These are phyloP conservation scores for Dendrolimus pini DNA, from an alignment of 2,888 invertebrate genomes.

Conservation along the genomic window DNA sequence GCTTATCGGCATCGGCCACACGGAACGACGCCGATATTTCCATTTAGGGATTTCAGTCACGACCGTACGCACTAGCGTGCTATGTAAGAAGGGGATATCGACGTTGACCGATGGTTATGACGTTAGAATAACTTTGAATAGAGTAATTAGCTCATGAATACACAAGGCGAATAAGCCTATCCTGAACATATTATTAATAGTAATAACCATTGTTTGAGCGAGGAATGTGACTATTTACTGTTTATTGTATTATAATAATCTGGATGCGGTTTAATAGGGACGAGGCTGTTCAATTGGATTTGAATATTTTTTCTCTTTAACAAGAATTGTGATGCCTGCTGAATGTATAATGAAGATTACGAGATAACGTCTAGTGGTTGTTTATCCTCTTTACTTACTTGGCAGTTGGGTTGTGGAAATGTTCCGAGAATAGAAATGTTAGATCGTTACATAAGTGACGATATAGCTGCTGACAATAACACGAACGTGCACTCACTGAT, in stretches of 20 bases:
- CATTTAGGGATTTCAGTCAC: conserved; percentile 70
- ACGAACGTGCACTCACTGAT: conserved; percentile 17
- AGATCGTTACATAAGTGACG: conserved; percentile 20
- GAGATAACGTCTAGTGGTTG: conserved; percentile 15
- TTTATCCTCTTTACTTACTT: conserved; percentile 16
- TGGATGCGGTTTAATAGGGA: conserved; percentile 9
- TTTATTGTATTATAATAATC: conserved; percentile 33
- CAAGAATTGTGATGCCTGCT: not conserved
- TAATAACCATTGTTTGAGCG: conserved; percentile 38
- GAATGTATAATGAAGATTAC: conserved; percentile 8
- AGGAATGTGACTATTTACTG: conserved; percentile 30
- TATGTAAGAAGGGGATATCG: conserved; percentile 58
- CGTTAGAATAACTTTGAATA: conserved; percentile 73
- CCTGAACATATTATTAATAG: conserved; percentile 43
- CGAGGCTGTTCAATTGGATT: not conserved
- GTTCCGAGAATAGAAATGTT: conserved; percentile 17
- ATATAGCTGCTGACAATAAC: conserved; percentile 18
- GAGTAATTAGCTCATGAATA: conserved; percentile 66
- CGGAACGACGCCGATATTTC: conserved; percentile 48
- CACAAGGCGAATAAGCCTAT: conserved; percentile 45
- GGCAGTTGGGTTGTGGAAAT: conserved; percentile 19
- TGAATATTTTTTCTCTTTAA: not conserved
- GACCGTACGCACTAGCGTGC: conserved; percentile 51
- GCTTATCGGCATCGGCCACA: conserved; percentile 40
- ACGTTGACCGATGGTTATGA: conserved; percentile 68